Conservation (phyloP, 2,113 vertebrate species). For the Lucifuga dentata region DNA sequence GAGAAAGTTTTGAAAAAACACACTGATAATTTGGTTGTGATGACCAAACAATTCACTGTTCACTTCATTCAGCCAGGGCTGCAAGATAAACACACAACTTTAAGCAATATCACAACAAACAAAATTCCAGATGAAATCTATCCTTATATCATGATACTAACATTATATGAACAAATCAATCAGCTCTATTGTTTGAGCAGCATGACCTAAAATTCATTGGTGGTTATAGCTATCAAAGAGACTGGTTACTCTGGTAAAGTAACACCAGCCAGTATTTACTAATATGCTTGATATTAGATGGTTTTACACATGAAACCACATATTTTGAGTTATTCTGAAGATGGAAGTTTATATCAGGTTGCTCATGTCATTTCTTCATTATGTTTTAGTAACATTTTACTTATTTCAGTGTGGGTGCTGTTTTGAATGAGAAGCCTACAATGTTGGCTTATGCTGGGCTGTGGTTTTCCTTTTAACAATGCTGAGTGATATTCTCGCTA, state of each 20-base stretch:
- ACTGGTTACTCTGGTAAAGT: neutral
- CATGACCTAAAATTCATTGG: neutral
- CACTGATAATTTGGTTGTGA: too few relatives aligned
- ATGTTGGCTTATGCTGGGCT: slow-evolving; percentile 9
- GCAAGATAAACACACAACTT: too few relatives aligned
- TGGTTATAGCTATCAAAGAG: neutral
- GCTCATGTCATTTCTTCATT: neutral
- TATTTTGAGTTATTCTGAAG: neutral
- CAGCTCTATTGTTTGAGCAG: neutral
- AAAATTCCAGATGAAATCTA: too few relatives aligned
- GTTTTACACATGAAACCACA: too few relatives aligned
- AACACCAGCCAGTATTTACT: neutral
- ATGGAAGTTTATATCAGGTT: neutral
- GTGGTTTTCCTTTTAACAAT: slow-evolving; percentile 34
- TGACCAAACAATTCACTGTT: too few relatives aligned
- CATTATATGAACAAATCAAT: neutral
- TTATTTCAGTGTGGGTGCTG: neutral
- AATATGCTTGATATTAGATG: neutral
- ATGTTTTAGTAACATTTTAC: slow-evolving; percentile 40
- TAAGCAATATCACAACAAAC: too few relatives aligned
- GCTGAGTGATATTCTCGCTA: slow-evolving; percentile 1
- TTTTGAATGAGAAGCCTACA: slow-evolving; percentile 10
- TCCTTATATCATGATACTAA: too few relatives aligned
- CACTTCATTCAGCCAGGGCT: too few relatives aligned
- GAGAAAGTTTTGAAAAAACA: too few relatives aligned